phyloP scores from a whole-genome alignment of 2,113 vertebrate genomes.

The Cyprinus carpio region DNA sequence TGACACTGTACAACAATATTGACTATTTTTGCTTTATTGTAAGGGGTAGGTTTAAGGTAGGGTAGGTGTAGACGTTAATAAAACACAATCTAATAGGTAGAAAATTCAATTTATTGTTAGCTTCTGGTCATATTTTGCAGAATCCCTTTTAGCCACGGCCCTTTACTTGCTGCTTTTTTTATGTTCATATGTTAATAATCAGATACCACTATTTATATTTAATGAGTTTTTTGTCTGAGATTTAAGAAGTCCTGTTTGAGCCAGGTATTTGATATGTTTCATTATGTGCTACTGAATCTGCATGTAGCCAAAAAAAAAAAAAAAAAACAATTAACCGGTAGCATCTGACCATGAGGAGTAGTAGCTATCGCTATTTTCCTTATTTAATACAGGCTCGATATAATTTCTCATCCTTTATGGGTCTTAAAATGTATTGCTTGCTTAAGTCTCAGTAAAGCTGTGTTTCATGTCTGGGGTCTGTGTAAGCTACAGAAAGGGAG shows the following conservation, averaged over 20 bases:
- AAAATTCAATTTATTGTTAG: no score
- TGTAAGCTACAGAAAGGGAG: constrained; percentile 15
- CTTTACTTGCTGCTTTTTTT: not conserved
- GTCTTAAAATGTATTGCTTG: not conserved
- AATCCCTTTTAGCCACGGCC: no score
- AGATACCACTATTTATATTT: not conserved
- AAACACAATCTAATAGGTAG: no score
- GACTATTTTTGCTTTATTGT: no score
- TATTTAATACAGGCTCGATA: not conserved
- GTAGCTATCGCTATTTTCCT: not conserved
- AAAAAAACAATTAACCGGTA: constrained; percentile 16
- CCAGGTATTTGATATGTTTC: not conserved
- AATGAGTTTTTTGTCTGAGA: not conserved
- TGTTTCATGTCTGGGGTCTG: constrained; percentile 30
- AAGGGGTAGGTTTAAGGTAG: no score
- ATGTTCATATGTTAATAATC: not conserved
- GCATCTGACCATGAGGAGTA: not conserved
- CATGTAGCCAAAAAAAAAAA: not conserved
- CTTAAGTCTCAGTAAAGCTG: constrained; percentile 1
- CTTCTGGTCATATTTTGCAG: no score
- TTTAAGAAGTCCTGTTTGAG: not conserved
- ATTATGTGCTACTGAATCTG: not conserved
- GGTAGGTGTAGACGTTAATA: no score
- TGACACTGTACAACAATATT: no score
- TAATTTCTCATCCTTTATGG: not conserved